A percentile compares a stretch with the other conserved stretches of the same genome.
phyloP scores from a whole-genome alignment of 2,113 vertebrate species.

The Myrmecophaga tridactyla region DNA sequence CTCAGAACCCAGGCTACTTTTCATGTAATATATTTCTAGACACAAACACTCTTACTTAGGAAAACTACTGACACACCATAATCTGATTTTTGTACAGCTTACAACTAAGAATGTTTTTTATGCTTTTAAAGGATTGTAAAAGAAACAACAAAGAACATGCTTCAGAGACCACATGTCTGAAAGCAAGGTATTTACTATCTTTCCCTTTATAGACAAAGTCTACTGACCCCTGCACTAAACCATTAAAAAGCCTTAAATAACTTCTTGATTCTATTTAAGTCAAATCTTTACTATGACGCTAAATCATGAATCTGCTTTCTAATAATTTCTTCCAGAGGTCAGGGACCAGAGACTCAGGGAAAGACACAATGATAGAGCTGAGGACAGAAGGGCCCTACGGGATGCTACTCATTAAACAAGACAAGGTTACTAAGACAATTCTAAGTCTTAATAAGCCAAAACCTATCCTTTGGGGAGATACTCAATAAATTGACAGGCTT shows the following conservation, averaged over 20 bases:
- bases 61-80: background rate
- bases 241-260: constrained; percentile 7
- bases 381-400: background rate
- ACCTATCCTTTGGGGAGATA: background rate
- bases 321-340: background rate
- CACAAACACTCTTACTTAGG: background rate
- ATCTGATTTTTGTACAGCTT: background rate
- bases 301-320: constrained; percentile 9
- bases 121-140: background rate
- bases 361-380: background rate
- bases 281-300: background rate
- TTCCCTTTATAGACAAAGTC: constrained; percentile 19
- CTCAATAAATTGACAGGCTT: background rate
- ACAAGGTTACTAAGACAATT: background rate
- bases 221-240: background rate
- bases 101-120: constrained; percentile 22
- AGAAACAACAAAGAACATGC: constrained; percentile 9
- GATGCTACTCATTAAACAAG: background rate
- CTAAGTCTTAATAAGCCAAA: background rate
- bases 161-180: background rate
- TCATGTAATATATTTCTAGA: background rate
- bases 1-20: background rate
- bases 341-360: background rate
- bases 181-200: background rate
- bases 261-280: background rate